phyloP scores from a whole-genome alignment of 2,888 invertebrate genomes.

The Leptopterna dolabrata region DNA sequence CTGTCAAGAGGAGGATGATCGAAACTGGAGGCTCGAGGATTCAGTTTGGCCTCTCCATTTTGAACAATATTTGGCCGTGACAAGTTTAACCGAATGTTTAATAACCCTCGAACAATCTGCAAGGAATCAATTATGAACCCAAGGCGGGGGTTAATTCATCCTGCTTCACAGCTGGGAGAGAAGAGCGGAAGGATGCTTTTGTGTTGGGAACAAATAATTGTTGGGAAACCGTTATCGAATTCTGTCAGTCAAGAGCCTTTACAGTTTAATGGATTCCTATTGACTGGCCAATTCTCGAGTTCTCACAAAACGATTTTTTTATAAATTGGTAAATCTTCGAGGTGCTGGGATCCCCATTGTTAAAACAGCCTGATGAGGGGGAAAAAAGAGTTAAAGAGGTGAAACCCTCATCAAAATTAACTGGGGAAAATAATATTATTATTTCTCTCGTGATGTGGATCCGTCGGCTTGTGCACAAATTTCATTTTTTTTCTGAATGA shows the following conservation, averaged over 20 bases:
- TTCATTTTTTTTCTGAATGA: no score
- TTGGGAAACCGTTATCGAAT: neutral
- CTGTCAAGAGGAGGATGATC: neutral
- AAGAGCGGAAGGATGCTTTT: neutral
- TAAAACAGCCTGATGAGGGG: neutral
- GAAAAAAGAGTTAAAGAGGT: neutral
- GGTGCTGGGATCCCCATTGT: neutral
- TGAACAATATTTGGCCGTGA: neutral
- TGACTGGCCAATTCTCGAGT: neutral
- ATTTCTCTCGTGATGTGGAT: no score
- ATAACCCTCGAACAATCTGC: neutral
- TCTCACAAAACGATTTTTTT: neutral
- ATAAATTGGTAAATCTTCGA: neutral
- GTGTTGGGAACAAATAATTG: neutral
- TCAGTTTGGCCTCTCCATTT: neutral
- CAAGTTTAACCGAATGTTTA: neutral
- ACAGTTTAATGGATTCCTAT: conserved; percentile 3
- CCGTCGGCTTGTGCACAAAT: no score
- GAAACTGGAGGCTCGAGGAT: neutral
- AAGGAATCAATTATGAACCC: neutral
- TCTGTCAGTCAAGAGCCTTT: neutral
- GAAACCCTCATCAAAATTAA: neutral
- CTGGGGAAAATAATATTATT: neutral
- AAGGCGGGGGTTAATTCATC: neutral
- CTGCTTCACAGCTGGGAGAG: neutral